Percentiles rank a stretch among this genome's conserved stretches.
Evolutionary conservation across 2,888 invertebrate genomes (phyloP).

Genomic region (Gasteruption jaculator): DNA sequence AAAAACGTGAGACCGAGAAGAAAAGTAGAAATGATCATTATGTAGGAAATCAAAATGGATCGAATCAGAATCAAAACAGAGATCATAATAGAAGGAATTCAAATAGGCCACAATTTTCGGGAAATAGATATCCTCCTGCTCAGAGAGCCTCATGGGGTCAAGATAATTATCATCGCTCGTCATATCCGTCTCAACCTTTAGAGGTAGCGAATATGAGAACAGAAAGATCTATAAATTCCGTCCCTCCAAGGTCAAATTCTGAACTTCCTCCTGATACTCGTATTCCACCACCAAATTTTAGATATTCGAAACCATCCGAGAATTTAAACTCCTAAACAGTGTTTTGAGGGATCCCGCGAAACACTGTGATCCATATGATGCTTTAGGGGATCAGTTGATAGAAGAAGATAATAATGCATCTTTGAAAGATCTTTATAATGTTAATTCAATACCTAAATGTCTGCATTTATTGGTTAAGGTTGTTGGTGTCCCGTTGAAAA

Average conservation of each 20-base stretch:
- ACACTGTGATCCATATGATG: constrained; percentile 10
- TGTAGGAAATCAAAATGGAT: no score
- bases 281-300: no score
- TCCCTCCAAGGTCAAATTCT: no score
- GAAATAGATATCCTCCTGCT: no score
- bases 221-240: no score
- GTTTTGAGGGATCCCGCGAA: constrained; percentile 16
- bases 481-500: neutral
- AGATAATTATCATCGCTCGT: no score
- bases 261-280: no score
- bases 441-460: constrained; percentile 6
- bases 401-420: constrained; percentile 7
- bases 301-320: no score
- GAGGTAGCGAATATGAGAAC: no score
- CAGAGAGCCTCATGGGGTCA: no score
- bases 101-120: neutral
- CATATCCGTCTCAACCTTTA: no score
- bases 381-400: constrained; percentile 13
- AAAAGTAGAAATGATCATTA: neutral
- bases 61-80: constrained; percentile 3
- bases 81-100: neutral
- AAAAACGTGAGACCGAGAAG: neutral
- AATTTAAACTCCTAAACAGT: constrained; percentile 19
- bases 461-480: constrained; percentile 13
- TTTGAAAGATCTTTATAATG: constrained; percentile 13